Conservation (phyloP, 1,140 invertebrate species). For the Sitobion miscanthi region DNA sequence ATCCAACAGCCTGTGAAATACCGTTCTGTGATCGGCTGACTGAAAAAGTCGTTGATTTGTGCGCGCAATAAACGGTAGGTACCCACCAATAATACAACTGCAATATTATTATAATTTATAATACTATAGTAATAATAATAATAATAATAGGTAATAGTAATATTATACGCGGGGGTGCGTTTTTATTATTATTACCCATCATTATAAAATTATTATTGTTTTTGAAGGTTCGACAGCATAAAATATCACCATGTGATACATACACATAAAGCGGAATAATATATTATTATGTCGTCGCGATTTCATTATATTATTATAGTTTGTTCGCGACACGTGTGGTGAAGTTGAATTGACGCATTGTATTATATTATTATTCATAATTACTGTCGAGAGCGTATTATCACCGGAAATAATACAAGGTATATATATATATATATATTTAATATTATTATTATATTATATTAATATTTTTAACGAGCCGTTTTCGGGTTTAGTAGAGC, state of each 20-base stretch:
- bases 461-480: slow-evolving; percentile 5
- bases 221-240: neutral
- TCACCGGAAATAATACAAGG: neutral
- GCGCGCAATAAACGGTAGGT: neutral
- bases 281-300: neutral
- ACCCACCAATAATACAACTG: neutral
- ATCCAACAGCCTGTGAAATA: neutral
- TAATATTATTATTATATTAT: neutral
- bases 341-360: neutral
- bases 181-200: neutral
- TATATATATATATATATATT: neutral
- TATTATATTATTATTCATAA: neutral
- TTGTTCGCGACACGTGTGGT: neutral
- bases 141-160: neutral
- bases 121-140: neutral
- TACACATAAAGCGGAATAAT: neutral
- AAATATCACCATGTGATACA: neutral
- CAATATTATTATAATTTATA: neutral
- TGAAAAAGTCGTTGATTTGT: neutral
- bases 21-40: neutral
- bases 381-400: no score
- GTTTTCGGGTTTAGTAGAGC: neutral
- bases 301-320: neutral
- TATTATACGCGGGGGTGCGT: no score
- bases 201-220: neutral